phyloP scores from a whole-genome alignment of 2,888 invertebrate species.

The Agrochola lychnidis region DNA sequence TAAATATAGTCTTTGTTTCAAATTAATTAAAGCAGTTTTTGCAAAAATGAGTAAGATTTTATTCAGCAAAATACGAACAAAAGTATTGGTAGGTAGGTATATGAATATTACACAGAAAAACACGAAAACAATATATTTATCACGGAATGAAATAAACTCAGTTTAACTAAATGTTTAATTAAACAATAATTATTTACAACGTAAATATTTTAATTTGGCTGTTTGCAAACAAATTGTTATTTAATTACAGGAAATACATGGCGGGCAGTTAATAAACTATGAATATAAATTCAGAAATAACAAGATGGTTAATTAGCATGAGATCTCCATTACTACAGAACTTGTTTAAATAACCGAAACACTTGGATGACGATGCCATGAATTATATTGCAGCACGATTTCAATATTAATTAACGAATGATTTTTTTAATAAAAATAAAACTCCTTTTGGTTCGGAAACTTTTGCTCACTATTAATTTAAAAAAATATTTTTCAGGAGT shows the following conservation, averaged over 20 bases:
- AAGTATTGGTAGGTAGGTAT: background rate
- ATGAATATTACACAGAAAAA: too few species aligned
- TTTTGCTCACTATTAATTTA: background rate
- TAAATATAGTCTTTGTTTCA: background rate
- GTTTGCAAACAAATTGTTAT: constrained; percentile 33
- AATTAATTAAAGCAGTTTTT: background rate
- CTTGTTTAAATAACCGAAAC: constrained; percentile 62
- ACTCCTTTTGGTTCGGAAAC: background rate
- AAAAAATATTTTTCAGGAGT: background rate
- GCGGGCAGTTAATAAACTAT: constrained; percentile 48
- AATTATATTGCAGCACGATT: constrained; percentile 49
- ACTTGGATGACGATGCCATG: constrained; percentile 10
- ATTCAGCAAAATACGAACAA: too few species aligned
- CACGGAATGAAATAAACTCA: too few species aligned
- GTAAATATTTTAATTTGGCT: constrained; percentile 10
- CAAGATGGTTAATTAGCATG: constrained; percentile 48
- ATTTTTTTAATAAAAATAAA: background rate
- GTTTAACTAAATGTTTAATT: too few species aligned
- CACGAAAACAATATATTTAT: too few species aligned
- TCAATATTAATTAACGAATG: background rate
- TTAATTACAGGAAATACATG: constrained; percentile 53
- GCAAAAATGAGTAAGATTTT: background rate
- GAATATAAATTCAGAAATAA: constrained; percentile 48
- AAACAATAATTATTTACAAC: constrained; percentile 3
- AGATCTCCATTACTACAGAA: constrained; percentile 43